Percentiles rank a stretch among this genome's conserved stretches.
phyloP scores from a whole-genome alignment of 1,140 invertebrate species.

The Drosophila albomicans region DNA sequence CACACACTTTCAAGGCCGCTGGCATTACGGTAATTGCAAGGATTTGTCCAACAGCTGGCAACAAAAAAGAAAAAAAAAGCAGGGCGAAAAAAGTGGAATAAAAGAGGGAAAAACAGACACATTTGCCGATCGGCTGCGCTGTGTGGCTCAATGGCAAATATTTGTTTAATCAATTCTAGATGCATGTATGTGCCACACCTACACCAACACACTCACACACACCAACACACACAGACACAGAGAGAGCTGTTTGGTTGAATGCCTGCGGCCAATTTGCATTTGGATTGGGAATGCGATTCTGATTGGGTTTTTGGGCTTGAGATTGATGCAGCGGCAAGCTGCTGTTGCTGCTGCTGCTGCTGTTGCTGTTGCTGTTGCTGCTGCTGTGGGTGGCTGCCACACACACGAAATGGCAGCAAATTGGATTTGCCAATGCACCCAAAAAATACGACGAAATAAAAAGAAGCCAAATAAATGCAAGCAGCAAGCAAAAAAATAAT shows the following conservation, averaged over 20 bases:
- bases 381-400: too few relatives aligned
- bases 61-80: conserved; percentile 8
- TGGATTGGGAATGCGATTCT: conserved; percentile 39
- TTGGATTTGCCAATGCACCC: conserved; percentile 54
- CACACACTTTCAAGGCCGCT: conserved; percentile 61
- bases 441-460: conserved; percentile 6
- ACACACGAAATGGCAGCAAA: conserved; percentile 68
- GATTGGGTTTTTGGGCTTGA: conserved; percentile 30
- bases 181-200: conserved; percentile 19
- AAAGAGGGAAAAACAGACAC: conserved; percentile 14
- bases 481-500: conserved; percentile 12
- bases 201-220: conserved; percentile 11
- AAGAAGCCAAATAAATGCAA: conserved; percentile 11
- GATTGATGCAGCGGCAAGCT: conserved; percentile 10
- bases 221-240: conserved; percentile 28
- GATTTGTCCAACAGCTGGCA: conserved; percentile 58
- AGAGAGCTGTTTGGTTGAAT: conserved; percentile 45
- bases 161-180: conserved; percentile 76
- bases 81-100: too few relatives aligned
- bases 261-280: conserved; percentile 74
- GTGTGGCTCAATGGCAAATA: conserved; percentile 66
- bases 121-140: conserved; percentile 42
- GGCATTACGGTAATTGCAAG: conserved; percentile 77
- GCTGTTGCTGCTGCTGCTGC: too few relatives aligned
- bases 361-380: too few relatives aligned